A percentile compares a stretch with the other conserved stretches of the same genome.
Conservation (phyloP, 2,888 invertebrate species). For the Atrina japonica region DNA sequence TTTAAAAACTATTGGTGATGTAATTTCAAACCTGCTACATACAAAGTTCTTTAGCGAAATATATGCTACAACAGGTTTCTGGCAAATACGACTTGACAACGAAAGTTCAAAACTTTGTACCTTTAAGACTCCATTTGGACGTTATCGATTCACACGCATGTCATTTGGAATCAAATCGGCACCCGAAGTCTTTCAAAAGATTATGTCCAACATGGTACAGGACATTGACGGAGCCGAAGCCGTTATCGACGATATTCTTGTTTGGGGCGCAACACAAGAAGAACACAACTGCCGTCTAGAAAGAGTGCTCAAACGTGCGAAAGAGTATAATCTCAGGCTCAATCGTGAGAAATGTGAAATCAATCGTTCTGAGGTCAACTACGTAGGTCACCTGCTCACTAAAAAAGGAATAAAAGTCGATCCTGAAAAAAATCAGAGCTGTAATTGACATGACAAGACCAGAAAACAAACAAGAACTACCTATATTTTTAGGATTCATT, state of each 20-base stretch:
- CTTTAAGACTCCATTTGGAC: constrained; percentile 29
- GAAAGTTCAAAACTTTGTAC: constrained; percentile 23
- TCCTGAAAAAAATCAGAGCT: constrained; percentile 27
- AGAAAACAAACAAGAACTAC: constrained; percentile 22
- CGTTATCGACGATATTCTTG: too few species aligned
- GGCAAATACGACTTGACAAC: constrained; percentile 27
- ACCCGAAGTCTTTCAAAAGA: too few species aligned
- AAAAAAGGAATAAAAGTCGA: constrained; percentile 38
- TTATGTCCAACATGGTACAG: constrained; percentile 21
- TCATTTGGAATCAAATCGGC: constrained; percentile 32
- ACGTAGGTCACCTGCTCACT: constrained; percentile 36
- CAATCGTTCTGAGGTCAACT: constrained; percentile 28
- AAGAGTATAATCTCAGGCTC: too few species aligned
- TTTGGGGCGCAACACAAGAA: too few species aligned
- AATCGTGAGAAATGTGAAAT: constrained; percentile 47
- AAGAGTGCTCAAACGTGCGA: too few species aligned
- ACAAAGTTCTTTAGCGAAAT: constrained; percentile 37
- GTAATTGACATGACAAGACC: constrained; percentile 1
- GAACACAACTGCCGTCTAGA: too few species aligned
- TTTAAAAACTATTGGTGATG: constrained; percentile 33
- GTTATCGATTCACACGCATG: constrained; percentile 28
- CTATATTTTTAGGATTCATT: constrained; percentile 29
- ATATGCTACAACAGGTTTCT: constrained; percentile 45
- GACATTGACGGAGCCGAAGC: constrained; percentile 24
- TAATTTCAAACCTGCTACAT: constrained; percentile 24